Evolutionary conservation across 2,888 invertebrate genomes (phyloP).

Genomic region (Microctonus brassicae): DNA sequence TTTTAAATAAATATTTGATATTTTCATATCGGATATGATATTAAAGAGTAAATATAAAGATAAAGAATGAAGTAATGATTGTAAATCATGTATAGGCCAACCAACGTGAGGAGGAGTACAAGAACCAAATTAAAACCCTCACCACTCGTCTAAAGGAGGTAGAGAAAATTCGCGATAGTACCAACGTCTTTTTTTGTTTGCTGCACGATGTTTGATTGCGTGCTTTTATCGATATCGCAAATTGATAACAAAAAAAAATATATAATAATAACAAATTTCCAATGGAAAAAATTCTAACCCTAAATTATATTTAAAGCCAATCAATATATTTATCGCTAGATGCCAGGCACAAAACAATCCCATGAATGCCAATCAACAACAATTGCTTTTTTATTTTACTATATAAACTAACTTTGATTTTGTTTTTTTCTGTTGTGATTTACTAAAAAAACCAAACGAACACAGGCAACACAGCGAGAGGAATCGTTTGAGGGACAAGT

Average conservation of each 20-base stretch:
- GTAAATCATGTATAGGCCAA: conserved; percentile 82
- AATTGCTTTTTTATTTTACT: conserved; percentile 25
- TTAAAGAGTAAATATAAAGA: conserved; percentile 1
- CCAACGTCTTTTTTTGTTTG: conserved; percentile 39
- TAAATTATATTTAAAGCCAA: conserved; percentile 19
- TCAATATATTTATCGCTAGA: conserved; percentile 32
- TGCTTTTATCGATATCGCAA: conserved; percentile 42
- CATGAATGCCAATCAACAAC: conserved; percentile 2
- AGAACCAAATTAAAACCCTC: conserved; percentile 99
- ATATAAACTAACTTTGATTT: conserved; percentile 45
- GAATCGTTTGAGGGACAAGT: conserved; percentile 93
- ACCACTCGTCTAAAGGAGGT: conserved; percentile 99
- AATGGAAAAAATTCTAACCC: conserved; percentile 12
- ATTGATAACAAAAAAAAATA: conserved; percentile 35
- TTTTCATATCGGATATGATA: not conserved
- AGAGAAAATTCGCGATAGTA: conserved; percentile 64
- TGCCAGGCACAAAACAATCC: conserved; percentile 42
- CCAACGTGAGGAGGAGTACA: conserved; percentile 99
- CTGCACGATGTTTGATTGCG: conserved; percentile 41
- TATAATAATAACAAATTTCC: not conserved
- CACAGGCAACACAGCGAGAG: conserved; percentile 94
- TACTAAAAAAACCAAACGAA: conserved; percentile 60
- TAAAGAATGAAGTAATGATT: conserved; percentile 41
- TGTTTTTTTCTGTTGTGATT: conserved; percentile 66
- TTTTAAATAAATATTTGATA: not conserved